Percentiles rank a stretch among this genome's conserved stretches.
These are phyloP conservation scores for Drosophila arizonae DNA, from an alignment of 1,140 invertebrate genomes.

Conservation along the genomic window DNA sequence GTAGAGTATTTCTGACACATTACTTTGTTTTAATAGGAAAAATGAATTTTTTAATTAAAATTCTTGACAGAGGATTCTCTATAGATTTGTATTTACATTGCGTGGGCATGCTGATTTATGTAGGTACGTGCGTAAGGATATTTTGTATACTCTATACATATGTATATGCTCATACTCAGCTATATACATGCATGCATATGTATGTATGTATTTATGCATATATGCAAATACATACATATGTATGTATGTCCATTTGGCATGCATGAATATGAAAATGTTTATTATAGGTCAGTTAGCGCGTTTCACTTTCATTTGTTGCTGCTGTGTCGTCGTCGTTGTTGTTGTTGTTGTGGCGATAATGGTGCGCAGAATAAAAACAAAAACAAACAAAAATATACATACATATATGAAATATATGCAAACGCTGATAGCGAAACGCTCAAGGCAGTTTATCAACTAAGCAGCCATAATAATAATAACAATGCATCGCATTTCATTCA, in stretches of 20 bases:
- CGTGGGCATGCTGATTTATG: no score
- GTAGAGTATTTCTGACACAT: no score
- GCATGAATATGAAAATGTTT: constrained; percentile 70
- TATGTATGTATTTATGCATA: neutral
- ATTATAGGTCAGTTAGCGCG: constrained; percentile 77
- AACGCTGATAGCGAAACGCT: constrained; percentile 51
- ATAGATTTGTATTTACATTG: no score
- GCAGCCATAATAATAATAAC: constrained; percentile 32
- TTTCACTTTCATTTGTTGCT: constrained; percentile 66
- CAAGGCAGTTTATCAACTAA: constrained; percentile 74
- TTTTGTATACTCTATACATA: no score
- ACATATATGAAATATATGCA: constrained; percentile 3
- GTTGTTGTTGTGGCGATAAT: constrained; percentile 52
- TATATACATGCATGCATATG: no score
- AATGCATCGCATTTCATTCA: constrained; percentile 66
- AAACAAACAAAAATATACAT: neutral
- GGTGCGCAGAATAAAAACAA: constrained; percentile 29
- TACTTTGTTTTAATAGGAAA: no score
- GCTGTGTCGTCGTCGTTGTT: neutral
- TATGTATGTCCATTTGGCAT: constrained; percentile 14
- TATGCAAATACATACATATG: neutral
- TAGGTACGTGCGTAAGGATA: no score
- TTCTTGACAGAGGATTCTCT: no score
- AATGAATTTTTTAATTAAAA: no score
- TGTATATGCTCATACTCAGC: no score